Base-by-base conservation (phyloP, 2,113 vertebrate genomes). In the Bos javanicus region DNA sequence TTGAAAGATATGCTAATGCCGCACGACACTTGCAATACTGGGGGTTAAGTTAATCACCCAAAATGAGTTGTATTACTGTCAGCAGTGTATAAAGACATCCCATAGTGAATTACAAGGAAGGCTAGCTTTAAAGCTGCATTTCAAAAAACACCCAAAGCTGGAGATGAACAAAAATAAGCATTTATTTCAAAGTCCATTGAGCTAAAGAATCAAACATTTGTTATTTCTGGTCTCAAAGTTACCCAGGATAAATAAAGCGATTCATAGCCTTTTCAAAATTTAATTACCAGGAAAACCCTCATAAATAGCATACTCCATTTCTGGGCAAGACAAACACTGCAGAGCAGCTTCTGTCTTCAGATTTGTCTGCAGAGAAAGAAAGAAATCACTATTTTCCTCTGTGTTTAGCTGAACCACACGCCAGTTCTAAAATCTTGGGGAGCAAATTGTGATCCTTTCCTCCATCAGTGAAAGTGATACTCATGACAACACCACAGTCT, bases 41-140 rank as follows among this genome's bases (percentile, higher is more conserved):
- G 96, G 98, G 98, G 98, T 99, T 99, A 99, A 99, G 98, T 99
- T 99, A 99, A 99, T 99, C 99, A 99, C 98, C 98, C 98, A 99
- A 99, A 99, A 99, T 99, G 98, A 99, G 98, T 95, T 12, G 5
- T 98, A 99, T 99, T 98, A 99, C 98, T 99, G 98, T 99, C 98
- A 98, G 98, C 81, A 67, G 96, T 97, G 30, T 97, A 98, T 98
- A 99, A 99, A 99, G 98, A 98, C 97, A 97, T 99, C 98, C 98
- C 98, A 98, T 98, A 98, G 98, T 97, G 99, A 99, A 98, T 98
- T 99, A 98, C 96, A 96, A 98, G 98, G 95, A 86, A 98, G 97
- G 97, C 96, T 98, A 97, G 96, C 89, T 88, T 98, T 98, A 99
- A 98, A 98, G 92, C 74, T 97, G 92, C 91, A 97, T 98, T 98